Evolutionary conservation across 1,140 invertebrate species (phyloP).

Genomic region (Hesperophylax magnus): DNA sequence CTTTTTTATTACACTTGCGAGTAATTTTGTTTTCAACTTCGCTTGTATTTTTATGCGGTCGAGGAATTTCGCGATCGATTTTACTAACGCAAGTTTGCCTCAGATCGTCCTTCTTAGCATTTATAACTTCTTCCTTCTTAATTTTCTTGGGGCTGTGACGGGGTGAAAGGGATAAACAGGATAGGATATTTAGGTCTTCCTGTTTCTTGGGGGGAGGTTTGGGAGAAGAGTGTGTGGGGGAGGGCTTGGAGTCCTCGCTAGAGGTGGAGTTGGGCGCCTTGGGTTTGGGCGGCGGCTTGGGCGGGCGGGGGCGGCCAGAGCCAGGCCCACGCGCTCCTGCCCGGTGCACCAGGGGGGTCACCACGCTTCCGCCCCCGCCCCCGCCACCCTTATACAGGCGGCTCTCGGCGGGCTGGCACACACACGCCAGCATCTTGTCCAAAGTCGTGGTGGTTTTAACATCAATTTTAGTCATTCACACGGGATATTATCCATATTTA

Average conservation of each 20-base stretch:
- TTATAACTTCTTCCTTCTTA: neutral
- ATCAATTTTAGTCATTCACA: neutral
- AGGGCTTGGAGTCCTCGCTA: constrained; percentile 61
- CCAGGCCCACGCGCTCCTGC: constrained; percentile 60
- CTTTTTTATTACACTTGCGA: constrained; percentile 17
- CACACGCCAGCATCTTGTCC: constrained; percentile 72
- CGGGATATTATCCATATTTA: too few relatives aligned
- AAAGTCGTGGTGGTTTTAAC: constrained; percentile 11
- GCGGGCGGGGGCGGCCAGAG: constrained; percentile 61
- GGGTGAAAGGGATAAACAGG: too few relatives aligned
- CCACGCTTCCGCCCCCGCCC: constrained; percentile 61
- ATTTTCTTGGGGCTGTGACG: neutral
- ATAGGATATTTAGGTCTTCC: neutral
- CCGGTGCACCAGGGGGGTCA: constrained; percentile 67
- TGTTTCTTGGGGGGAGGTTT: neutral
- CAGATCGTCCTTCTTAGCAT: neutral
- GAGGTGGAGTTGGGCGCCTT: constrained; percentile 61
- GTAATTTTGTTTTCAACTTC: neutral
- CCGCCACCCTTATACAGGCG: constrained; percentile 69
- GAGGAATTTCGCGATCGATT: constrained; percentile 58
- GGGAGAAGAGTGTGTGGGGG: constrained; percentile 58
- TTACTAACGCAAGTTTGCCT: constrained; percentile 54
- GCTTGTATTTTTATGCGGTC: constrained; percentile 14
- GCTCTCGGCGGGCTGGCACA: constrained; percentile 73
- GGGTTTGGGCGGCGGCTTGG: constrained; percentile 59